A percentile compares a stretch with the other conserved stretches of the same genome.
These are phyloP conservation scores for Leptoclinus maculatus DNA, from an alignment of 2,797 vertebrate genomes.

Conservation along the genomic window DNA sequence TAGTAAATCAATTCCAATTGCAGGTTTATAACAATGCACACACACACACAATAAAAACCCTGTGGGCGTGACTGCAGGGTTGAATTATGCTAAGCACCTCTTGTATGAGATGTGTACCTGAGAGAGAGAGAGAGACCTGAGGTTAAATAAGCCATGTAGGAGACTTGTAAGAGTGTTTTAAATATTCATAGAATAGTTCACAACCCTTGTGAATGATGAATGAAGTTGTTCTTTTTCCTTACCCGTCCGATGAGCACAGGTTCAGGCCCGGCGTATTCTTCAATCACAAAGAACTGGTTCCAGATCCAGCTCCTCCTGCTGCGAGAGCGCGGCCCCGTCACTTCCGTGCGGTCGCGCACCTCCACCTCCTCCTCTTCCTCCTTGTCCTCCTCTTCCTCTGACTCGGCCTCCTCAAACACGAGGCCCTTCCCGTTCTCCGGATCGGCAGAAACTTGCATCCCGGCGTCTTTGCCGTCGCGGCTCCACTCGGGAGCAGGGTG, in stretches of 20 bases:
- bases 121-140: conserved; percentile 20
- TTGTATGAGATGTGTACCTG: conserved; percentile 26
- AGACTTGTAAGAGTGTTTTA: conserved; percentile 46
- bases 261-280: conserved; percentile 93
- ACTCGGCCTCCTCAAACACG: conserved; percentile 83
- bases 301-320: conserved; percentile 95
- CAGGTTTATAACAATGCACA: conserved; percentile 53
- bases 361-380: conserved; percentile 68
- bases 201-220: conserved; percentile 54
- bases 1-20: conserved; percentile 78
- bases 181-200: conserved; percentile 60
- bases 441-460: conserved; percentile 52
- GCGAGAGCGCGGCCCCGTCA: conserved; percentile 80
- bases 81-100: conserved; percentile 48
- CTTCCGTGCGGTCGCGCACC: conserved; percentile 35
- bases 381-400: conserved; percentile 84
- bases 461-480: conserved; percentile 63
- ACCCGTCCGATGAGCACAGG: conserved; percentile 94
- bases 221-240: conserved; percentile 69
- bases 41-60: conserved; percentile 12
- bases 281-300: conserved; percentile 97
- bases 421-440: conserved; percentile 74
- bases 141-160: conserved; percentile 59
- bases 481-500: conserved; percentile 77
- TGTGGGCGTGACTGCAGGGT: conserved; percentile 28